phyloP scores from a whole-genome alignment of 2,113 vertebrate genomes.

The Muntiacus muntjak region DNA sequence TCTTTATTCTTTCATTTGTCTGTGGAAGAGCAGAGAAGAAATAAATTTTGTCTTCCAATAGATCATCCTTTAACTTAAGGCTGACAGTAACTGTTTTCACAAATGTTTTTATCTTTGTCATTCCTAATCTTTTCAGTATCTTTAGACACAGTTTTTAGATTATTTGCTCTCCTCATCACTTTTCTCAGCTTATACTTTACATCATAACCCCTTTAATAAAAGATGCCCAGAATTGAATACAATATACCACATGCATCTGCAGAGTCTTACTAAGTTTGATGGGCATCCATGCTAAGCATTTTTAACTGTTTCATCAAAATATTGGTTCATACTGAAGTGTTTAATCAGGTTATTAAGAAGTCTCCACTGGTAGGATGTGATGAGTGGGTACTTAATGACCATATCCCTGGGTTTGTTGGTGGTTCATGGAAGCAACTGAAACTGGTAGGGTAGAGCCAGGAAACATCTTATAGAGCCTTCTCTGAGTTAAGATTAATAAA shows the following conservation, averaged over 20 bases:
- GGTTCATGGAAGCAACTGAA: neutral
- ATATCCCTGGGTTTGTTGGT: neutral
- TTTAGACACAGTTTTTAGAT: neutral
- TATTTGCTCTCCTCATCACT: neutral
- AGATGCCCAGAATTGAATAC: neutral
- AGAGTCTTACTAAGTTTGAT: neutral
- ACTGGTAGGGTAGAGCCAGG: neutral
- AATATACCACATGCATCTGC: neutral
- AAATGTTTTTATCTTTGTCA: neutral
- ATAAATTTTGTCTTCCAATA: neutral
- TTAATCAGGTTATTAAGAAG: neutral
- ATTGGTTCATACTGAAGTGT: neutral
- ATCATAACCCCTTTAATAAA: neutral
- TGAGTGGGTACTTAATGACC: neutral
- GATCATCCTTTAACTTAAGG: neutral
- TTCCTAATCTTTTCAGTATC: neutral
- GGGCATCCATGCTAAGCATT: neutral
- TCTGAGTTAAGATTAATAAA: neutral
- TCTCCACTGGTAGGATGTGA: neutral
- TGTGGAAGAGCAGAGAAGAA: constrained; percentile 11
- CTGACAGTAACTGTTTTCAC: neutral
- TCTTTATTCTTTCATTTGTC: constrained; percentile 17
- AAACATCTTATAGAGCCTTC: neutral
- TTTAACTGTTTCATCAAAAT: neutral
- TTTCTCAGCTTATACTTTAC: neutral